Evolutionary conservation across 2,113 vertebrate species (phyloP).

Genomic region (Nothoprocta pentlandii): DNA sequence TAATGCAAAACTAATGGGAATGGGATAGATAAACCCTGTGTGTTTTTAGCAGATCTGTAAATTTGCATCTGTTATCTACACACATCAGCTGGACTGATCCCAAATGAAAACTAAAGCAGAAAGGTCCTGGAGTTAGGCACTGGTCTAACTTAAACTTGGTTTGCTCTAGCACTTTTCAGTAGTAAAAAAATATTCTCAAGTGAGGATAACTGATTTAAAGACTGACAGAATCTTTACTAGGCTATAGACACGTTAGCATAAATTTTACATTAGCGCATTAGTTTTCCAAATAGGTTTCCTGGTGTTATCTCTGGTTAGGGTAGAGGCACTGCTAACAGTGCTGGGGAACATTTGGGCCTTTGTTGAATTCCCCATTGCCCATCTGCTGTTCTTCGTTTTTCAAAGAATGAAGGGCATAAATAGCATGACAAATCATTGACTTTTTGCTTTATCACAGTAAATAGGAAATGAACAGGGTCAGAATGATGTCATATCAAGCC

Average conservation of each 20-base stretch:
- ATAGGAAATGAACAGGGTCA: not conserved
- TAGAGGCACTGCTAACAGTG: not conserved
- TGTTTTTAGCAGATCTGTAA: not conserved
- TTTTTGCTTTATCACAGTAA: not conserved
- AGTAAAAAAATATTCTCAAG: slow-evolving; percentile 18
- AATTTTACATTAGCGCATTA: slow-evolving; percentile 40
- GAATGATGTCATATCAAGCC: not conserved
- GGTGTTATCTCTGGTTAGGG: not conserved
- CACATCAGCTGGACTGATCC: not conserved
- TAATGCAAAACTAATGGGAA: not conserved
- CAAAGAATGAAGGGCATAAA: not conserved
- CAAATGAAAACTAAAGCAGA: not conserved
- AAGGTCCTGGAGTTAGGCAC: not conserved
- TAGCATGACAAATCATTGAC: not conserved
- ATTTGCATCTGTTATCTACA: not conserved
- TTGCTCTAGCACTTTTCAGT: not conserved
- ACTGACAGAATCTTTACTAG: not conserved
- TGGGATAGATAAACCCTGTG: not conserved
- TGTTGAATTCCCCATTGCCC: slow-evolving; percentile 22
- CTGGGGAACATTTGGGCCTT: not conserved
- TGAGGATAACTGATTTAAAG: slow-evolving; percentile 46
- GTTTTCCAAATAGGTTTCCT: slow-evolving; percentile 34
- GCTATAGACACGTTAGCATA: slow-evolving; percentile 39
- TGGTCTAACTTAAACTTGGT: not conserved
- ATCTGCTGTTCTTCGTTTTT: slow-evolving; percentile 48